Evolutionary conservation across 2,888 invertebrate species (phyloP).

Genomic region (Lycia hirtaria): DNA sequence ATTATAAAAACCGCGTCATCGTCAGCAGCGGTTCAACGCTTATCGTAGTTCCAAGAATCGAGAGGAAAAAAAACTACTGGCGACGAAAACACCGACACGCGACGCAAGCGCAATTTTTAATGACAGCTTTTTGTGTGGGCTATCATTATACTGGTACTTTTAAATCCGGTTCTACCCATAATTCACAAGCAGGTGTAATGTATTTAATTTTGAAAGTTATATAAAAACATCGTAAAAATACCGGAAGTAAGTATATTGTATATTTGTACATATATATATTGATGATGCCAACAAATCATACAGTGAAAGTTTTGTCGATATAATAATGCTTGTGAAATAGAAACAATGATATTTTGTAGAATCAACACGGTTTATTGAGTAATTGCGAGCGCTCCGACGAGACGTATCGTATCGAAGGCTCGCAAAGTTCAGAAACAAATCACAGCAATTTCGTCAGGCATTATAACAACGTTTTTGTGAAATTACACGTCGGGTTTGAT

Average conservation of each 20-base stretch:
- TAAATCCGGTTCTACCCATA: slow-evolving; percentile 31
- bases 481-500: slow-evolving; percentile 68
- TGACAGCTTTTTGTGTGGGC: slow-evolving; percentile 43
- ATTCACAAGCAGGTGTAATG: slow-evolving; percentile 31
- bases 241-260: no score
- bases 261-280: slow-evolving; percentile 8
- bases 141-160: slow-evolving; percentile 32
- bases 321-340: slow-evolving; percentile 34
- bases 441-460: slow-evolving; percentile 75
- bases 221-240: slow-evolving; percentile 23
- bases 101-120: slow-evolving; percentile 51
- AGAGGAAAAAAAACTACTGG: slow-evolving; percentile 57
- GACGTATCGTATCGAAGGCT: slow-evolving; percentile 61
- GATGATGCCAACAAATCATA: slow-evolving; percentile 28
- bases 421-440: slow-evolving; percentile 71
- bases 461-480: slow-evolving; percentile 77
- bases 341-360: slow-evolving; percentile 61
- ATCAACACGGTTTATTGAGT: slow-evolving; percentile 74
- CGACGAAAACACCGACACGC: slow-evolving; percentile 54
- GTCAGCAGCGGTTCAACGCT: slow-evolving; percentile 50
- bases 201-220: slow-evolving; percentile 26
- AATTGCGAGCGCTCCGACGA: slow-evolving; percentile 65
- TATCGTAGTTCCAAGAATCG: slow-evolving; percentile 66
- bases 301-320: slow-evolving; percentile 52
- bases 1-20: slow-evolving; percentile 58